These are phyloP conservation scores for Drosophila sp. DNA, from an alignment of 1,140 invertebrate species.

Conservation along the genomic window DNA sequence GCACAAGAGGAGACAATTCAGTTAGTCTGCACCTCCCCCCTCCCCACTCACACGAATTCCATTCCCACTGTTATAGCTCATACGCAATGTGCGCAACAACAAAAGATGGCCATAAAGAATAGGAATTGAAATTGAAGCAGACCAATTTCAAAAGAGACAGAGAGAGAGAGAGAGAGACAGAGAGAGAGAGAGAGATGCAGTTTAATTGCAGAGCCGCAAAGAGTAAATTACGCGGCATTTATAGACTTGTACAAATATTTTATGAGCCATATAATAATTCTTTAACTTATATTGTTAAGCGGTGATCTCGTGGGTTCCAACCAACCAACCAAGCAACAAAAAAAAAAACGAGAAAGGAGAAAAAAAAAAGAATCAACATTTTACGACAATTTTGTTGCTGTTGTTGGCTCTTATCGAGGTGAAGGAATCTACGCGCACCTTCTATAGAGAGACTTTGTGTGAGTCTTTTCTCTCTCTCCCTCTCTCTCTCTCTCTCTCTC, in stretches of 20 bases:
- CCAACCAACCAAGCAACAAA: constrained; percentile 21
- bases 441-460: constrained; percentile 26
- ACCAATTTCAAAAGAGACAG: neutral
- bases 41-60: constrained; percentile 14
- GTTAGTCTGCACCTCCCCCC: neutral
- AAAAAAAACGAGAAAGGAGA: constrained; percentile 5
- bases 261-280: constrained; percentile 78
- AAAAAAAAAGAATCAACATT: constrained; percentile 19
- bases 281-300: constrained; percentile 23
- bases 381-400: constrained; percentile 55
- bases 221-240: constrained; percentile 72
- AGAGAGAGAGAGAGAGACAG: neutral
- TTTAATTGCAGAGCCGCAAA: constrained; percentile 60
- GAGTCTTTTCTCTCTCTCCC: constrained; percentile 29
- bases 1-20: neutral
- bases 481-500: neutral
- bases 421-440: constrained; percentile 67
- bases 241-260: constrained; percentile 79
- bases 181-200: constrained; percentile 26
- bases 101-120: constrained; percentile 41
- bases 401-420: constrained; percentile 49
- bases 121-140: constrained; percentile 21
- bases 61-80: constrained; percentile 62
- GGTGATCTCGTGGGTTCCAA: constrained; percentile 38
- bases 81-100: constrained; percentile 31